phyloP scores from a whole-genome alignment of 2,113 vertebrate genomes.

The Stomatorhinus ivindoensis region DNA sequence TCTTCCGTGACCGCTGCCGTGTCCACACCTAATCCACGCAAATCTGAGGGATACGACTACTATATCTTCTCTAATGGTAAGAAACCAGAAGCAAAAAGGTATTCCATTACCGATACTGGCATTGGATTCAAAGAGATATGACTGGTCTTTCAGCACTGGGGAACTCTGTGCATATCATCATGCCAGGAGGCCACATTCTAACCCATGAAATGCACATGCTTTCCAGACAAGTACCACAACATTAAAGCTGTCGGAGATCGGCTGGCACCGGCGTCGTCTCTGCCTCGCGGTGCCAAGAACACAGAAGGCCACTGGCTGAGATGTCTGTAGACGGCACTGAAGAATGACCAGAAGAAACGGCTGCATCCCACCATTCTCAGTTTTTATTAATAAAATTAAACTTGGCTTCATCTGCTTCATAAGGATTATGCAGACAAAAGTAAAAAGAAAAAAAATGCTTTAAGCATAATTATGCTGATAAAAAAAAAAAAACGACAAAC shows the following conservation, averaged over 20 bases:
- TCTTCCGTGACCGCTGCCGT: constrained; percentile 67
- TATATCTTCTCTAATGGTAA: constrained; percentile 78
- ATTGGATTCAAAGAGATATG: background rate
- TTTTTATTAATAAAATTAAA: constrained; percentile 72
- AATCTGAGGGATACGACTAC: constrained; percentile 63
- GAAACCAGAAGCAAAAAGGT: constrained; percentile 21
- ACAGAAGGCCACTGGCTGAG: constrained; percentile 71
- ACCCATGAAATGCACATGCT: background rate
- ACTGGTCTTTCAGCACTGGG: background rate
- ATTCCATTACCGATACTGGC: background rate
- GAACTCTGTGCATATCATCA: background rate
- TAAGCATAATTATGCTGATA: background rate
- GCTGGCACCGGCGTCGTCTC: constrained; percentile 51
- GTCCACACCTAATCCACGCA: constrained; percentile 61
- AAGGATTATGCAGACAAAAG: constrained; percentile 58
- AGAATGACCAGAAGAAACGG: constrained; percentile 2
- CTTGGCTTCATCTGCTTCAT: constrained; percentile 31
- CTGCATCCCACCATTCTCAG: constrained; percentile 41
- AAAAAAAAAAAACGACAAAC: background rate
- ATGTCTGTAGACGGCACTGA: constrained; percentile 56
- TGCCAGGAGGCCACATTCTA: background rate
- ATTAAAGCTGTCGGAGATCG: constrained; percentile 64
- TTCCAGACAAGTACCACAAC: constrained; percentile 73
- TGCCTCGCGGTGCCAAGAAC: constrained; percentile 55
- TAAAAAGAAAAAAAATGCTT: constrained; percentile 45